Conservation (phyloP, 2,888 invertebrate species). For the Diabrotica balteata region DNA sequence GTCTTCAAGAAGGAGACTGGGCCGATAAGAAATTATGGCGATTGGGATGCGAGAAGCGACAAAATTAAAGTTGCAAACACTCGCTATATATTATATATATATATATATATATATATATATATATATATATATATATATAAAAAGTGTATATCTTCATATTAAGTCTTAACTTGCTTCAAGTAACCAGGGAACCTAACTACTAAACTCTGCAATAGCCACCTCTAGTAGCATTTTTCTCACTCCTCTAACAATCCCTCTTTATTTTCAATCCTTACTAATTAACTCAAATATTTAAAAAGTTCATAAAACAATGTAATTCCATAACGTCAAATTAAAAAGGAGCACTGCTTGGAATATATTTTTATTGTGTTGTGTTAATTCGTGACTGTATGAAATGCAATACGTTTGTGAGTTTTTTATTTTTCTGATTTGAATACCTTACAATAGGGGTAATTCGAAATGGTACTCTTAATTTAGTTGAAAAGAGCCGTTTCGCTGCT, state of each 20-base stretch:
- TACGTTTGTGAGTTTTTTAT: conserved; percentile 35
- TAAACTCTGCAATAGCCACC: too few relatives aligned
- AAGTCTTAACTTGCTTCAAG: too few relatives aligned
- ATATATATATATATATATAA: too few relatives aligned
- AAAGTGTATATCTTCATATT: too few relatives aligned
- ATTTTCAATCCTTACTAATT: conserved; percentile 45
- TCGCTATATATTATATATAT: too few relatives aligned
- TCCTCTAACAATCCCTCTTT: conserved; percentile 42
- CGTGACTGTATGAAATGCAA: conserved; percentile 34
- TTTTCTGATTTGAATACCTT: conserved; percentile 34
- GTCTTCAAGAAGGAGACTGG: too few relatives aligned
- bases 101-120: too few relatives aligned
- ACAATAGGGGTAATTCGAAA: conserved; percentile 33
- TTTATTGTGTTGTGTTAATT: conserved; percentile 39
- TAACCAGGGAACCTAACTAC: too few relatives aligned
- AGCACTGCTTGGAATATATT: conserved; percentile 37
- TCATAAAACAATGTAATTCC: conserved; percentile 39
- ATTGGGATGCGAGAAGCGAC: too few relatives aligned
- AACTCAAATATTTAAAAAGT: conserved; percentile 47
- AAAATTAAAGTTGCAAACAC: too few relatives aligned
- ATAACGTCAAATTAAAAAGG: conserved; percentile 35
- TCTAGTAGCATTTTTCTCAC: conserved; percentile 22
- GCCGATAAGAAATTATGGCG: too few relatives aligned
- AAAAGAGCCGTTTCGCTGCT: conserved; percentile 25
- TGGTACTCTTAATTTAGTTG: conserved; percentile 35